Base-by-base conservation (phyloP, 1,140 invertebrate genomes). In the Muscidifurax raptorellus region DNA sequence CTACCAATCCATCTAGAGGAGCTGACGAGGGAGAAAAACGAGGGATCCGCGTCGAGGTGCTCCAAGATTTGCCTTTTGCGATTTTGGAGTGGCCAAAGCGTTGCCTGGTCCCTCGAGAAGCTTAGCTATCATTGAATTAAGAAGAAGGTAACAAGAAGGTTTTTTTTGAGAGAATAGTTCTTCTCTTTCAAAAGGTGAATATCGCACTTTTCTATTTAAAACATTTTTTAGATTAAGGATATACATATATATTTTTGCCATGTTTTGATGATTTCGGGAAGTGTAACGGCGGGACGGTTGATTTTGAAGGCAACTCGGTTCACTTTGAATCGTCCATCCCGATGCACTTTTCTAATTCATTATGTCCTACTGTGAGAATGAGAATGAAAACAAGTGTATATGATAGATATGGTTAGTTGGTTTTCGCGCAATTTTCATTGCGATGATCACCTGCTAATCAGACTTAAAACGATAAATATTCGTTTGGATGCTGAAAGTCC, bases 1-100 rank as follows among this genome's bases (percentile, higher is more conserved):
- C 47, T 36, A 27, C 47, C 71, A 52, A 80, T 85, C 67, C 25
- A 47, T 75, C 67, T 32, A 79, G 30, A 72, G 52, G n/a, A n/a
- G 28, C n/a, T 47, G 0, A 9, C 13, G 15, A 22, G 25, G 83
- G 13, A 44, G 66, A 40, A 15, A 3, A 28, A 28, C 25, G 13
- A n/a, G 18, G 44, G n/a, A 69, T 18, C 52, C 52, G 52, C 36
- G 74, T 27, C 79, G 18, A 81, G 13, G 30, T 52, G 36, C 81
- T 79, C 40, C 36, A 80, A 88, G 86, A 86, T 86, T 81, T 78
- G 86, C 86, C 87, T 88, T 89, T 88, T 89, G 89, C 85, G 80
- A 84, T 86, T 88, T 89, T 89, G 44, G 25, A 69, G 59, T 52
- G 2, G 28, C 22, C 22, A 10, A 79, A 25, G n/a, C 22, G 75